Evolutionary conservation across 2,888 invertebrate genomes (phyloP), one percentile per base, ranked within the genome.

Genomic region (Andrena marginata): DNA sequence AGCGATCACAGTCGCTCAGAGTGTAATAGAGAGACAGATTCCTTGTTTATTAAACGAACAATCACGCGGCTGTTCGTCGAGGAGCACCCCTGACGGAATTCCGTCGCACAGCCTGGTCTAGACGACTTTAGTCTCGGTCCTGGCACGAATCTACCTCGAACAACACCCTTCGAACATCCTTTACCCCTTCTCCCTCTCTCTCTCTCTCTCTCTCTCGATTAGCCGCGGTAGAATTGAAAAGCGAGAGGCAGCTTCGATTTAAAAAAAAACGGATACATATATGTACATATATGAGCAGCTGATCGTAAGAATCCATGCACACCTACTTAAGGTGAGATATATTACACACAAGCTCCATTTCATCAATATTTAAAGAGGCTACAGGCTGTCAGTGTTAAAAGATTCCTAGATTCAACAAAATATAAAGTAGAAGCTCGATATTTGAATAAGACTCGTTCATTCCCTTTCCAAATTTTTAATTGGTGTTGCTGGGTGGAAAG

Each of bases 101-200:
- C 54, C 84, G 82, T 87, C 84, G 73, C 89, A 89, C 89, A 89
- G 88, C 86, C 87, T 89, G 73, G 77, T 77, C 84, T 77, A 87
- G 84, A 80, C 88, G 82, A 87, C 49, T 71, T 42, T 35, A 54
- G 42, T 73, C 54, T 77, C 84, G 70, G 76, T 77, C 77, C 78
- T 81, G 77, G 77, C 85, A 72, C 81, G 73, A 84, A 85, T 77
- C 69, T 77, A 71, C 42, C 83, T 71, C 80, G 64, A 80, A 74
- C 73, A 62, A 59, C 69, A 59, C 48, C 13, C 29, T 60, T n/a
- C 33, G 42, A 69, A 64, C 62, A 56, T 59, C 33, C 56, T 13
- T 59, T 60, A 23, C 54, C 68, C 42, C 35, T 35, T 67, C 31
- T 63, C 48, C 54, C 56, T 73, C 56, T 7, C 56, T 73, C 68